Evolutionary conservation across 2,797 vertebrate genomes (phyloP), one percentile per base, ranked within the genome.

Genomic region (Lates japonicus): DNA sequence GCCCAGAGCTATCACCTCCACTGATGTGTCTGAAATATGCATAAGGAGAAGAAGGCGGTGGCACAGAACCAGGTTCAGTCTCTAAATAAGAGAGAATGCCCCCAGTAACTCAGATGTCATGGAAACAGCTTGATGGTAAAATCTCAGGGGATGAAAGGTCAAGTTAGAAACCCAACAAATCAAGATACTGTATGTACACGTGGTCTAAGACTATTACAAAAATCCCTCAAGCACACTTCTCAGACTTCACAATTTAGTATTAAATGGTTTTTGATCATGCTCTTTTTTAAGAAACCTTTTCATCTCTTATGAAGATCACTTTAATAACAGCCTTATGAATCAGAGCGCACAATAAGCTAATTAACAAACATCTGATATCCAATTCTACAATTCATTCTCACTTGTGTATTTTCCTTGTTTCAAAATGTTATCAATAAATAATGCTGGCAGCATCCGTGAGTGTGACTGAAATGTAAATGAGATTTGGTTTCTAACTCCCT

Each of bases 391-490:
- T 67, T 76, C 67, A 71, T 71, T 44, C 58, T 33, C 37, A 41
- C 64, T 69, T 63, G 46, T 89, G 67, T 85, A 57, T 87, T 80
- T 82, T 80, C 81, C 80, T 80, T 58, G 74, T 84, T 74, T 72
- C 51, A 60, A 85, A 92, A 85, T 37, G 4, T 83, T 76, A 90
- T 91, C 86, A 90, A 91, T 89, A 90, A 88, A 83, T 91, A 87
- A 92, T 84, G 80, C 81, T 68, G 78, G 55, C 49, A n/a, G 74
- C 81, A 68, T 85, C 82, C 29, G 8, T 78, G 80, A 73, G 74
- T 89, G 92, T 88, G 89, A 93, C 90, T 91, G 84, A 88, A 90
- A 92, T 93, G 87, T 76, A 93, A 92, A 95, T 90, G 65, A 84
- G 91, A 93, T 93, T 91, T 88, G 67, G 65, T 78, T 83, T 92